Evolutionary conservation across 2,113 vertebrate genomes (phyloP).

Genomic region (Theristicus caerulescens): DNA sequence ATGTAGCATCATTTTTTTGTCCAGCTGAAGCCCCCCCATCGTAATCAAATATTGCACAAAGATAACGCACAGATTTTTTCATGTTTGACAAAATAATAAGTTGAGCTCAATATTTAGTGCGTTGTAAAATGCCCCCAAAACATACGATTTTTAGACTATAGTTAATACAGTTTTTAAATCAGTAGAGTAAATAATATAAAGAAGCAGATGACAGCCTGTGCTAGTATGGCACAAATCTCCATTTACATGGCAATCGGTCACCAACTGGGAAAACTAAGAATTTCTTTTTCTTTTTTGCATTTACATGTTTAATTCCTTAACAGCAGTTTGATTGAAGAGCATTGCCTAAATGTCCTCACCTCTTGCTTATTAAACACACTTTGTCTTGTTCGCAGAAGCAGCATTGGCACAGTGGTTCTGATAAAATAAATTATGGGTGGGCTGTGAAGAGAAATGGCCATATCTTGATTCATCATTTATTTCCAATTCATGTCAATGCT

Average conservation of each 20-base stretch:
- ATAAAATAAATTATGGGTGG: slow-evolving; percentile 16
- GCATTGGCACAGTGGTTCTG: not conserved
- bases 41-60: not conserved
- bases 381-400: not conserved
- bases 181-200: not conserved
- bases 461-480: not conserved
- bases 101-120: not conserved
- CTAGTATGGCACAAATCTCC: not conserved
- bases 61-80: no score
- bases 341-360: slow-evolving; percentile 40
- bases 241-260: slow-evolving; percentile 5
- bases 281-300: not conserved
- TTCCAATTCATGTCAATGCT: not conserved
- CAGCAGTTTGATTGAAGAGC: slow-evolving; percentile 64
- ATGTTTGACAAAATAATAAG: not conserved
- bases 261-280: not conserved
- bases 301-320: slow-evolving; percentile 60
- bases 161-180: not conserved
- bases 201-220: not conserved
- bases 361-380: slow-evolving; percentile 55
- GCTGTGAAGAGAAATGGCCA: slow-evolving; percentile 35
- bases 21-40: not conserved
- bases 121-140: not conserved
- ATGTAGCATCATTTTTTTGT: not conserved
- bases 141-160: not conserved